These are phyloP conservation scores for Sipunculus nudus DNA, from an alignment of 2,888 invertebrate species.

Conservation along the genomic window DNA sequence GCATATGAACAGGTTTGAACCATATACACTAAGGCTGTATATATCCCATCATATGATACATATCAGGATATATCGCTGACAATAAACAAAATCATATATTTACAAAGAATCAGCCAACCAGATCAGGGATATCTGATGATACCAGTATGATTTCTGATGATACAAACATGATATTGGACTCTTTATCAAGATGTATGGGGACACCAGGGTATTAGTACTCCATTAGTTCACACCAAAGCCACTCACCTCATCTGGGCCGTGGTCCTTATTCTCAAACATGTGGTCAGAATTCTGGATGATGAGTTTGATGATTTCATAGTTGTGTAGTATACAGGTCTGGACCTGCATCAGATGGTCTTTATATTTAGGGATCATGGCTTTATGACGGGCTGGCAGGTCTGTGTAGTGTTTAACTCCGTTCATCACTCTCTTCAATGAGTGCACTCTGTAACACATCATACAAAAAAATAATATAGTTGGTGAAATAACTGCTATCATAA, in stretches of 20 bases:
- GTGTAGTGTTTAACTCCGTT: slow-evolving; percentile 81
- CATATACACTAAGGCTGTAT: too few relatives aligned
- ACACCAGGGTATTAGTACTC: too few relatives aligned
- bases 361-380: slow-evolving; percentile 79
- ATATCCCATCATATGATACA: too few relatives aligned
- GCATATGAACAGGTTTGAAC: too few relatives aligned
- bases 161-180: too few relatives aligned
- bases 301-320: slow-evolving; percentile 73
- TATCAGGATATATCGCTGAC: too few relatives aligned
- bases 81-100: too few relatives aligned
- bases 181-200: too few relatives aligned
- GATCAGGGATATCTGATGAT: too few relatives aligned
- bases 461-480: slow-evolving; percentile 46
- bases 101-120: too few relatives aligned
- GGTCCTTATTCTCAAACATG: slow-evolving; percentile 80
- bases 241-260: slow-evolving; percentile 34
- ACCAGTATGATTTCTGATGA: too few relatives aligned
- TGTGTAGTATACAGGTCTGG: slow-evolving; percentile 79
- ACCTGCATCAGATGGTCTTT: slow-evolving; percentile 79
- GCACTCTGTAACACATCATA: too few relatives aligned
- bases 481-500: not conserved
- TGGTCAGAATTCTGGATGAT: slow-evolving; percentile 82
- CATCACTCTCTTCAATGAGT: slow-evolving; percentile 79
- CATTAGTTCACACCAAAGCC: not conserved
- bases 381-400: slow-evolving; percentile 79